Evolutionary conservation across 1,140 invertebrate genomes (phyloP).

Genomic region (Pteromalus puparum): DNA sequence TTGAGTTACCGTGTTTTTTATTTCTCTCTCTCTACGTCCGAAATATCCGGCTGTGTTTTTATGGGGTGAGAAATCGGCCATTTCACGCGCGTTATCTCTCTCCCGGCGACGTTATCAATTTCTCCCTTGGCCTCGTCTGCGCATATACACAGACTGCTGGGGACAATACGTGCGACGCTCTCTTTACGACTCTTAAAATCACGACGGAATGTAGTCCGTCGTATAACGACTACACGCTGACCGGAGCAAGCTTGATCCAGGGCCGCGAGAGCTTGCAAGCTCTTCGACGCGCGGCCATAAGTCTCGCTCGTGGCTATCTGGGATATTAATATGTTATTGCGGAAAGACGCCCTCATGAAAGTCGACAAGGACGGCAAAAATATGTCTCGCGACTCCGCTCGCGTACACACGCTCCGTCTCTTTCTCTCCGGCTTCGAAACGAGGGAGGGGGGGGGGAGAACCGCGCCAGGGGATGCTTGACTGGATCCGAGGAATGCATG

Average conservation of each 20-base stretch:
- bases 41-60: conserved; percentile 46
- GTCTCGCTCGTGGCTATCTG: conserved; percentile 58
- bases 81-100: conserved; percentile 52
- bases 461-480: conserved; percentile 58
- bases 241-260: conserved; percentile 65
- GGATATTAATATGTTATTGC: conserved; percentile 77
- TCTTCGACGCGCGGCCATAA: conserved; percentile 64
- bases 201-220: conserved; percentile 49
- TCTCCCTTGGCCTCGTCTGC: conserved; percentile 49
- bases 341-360: conserved; percentile 75
- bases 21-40: background rate
- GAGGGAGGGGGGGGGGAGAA: background rate
- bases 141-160: background rate
- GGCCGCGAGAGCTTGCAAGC: conserved; percentile 57
- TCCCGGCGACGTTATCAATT: conserved; percentile 63
- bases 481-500: conserved; percentile 52
- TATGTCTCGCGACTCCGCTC: conserved; percentile 66
- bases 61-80: conserved; percentile 53
- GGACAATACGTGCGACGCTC: conserved; percentile 65
- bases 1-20: conserved; percentile 42
- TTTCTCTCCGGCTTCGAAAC: background rate
- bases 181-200: conserved; percentile 72
- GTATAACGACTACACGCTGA: conserved; percentile 59
- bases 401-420: background rate
- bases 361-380: conserved; percentile 74